Conservation (phyloP, 1,140 invertebrate genomes). For the Cotesia glomerata region DNA sequence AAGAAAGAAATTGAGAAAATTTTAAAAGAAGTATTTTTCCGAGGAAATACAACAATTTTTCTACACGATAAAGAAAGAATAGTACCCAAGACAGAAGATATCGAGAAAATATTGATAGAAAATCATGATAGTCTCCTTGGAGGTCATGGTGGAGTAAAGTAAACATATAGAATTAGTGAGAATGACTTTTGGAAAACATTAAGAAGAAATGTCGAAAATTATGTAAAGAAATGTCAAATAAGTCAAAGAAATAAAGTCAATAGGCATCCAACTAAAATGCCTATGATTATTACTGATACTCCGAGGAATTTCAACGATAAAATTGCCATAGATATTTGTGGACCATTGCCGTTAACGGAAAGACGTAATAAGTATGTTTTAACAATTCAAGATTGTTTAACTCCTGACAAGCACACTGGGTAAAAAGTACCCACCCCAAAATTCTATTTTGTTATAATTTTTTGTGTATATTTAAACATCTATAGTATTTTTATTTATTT, state of each 20-base stretch:
- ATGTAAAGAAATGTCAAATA: conserved; percentile 19
- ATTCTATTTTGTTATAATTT: no score
- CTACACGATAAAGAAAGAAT: conserved; percentile 9
- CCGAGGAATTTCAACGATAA: conserved; percentile 23
- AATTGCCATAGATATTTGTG: conserved; percentile 28
- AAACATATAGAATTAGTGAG: conserved; percentile 25
- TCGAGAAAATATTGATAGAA: conserved; percentile 21
- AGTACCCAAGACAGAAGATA: neutral
- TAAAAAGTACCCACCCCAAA: no score
- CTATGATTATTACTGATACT: conserved; percentile 29
- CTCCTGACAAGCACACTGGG: no score
- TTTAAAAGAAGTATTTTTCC: conserved; percentile 1
- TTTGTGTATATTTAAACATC: no score
- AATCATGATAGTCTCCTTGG: conserved; percentile 19
- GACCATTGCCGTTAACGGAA: conserved; percentile 22
- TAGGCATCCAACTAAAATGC: conserved; percentile 19
- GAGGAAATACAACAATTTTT: neutral
- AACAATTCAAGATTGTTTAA: no score
- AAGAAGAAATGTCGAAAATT: no score
- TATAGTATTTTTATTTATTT: no score
- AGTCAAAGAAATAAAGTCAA: conserved; percentile 28
- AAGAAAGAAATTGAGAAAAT: conserved; percentile 4
- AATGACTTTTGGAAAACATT: conserved; percentile 25
- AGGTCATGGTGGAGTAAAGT: conserved; percentile 23
- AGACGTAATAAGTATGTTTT: conserved; percentile 27